phyloP scores from a whole-genome alignment of 1,140 invertebrate species.

The Orchestia grillus region DNA sequence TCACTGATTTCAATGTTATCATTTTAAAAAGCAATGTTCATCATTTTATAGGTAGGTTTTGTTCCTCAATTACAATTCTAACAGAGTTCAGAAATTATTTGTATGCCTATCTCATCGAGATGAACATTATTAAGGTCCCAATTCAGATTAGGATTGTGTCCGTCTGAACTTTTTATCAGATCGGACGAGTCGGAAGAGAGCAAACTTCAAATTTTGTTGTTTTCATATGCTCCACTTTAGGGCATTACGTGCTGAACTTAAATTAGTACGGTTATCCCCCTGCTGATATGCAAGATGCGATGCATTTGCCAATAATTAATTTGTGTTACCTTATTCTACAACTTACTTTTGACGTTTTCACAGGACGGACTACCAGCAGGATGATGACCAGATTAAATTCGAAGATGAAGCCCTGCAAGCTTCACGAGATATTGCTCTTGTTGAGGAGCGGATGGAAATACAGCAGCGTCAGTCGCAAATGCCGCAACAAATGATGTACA shows the following conservation, averaged over 20 bases:
- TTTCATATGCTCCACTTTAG: background rate
- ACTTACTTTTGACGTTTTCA: background rate
- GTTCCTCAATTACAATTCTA: no score
- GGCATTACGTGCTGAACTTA: no score
- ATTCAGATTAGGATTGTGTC: background rate
- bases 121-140: background rate
- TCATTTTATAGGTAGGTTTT: no score
- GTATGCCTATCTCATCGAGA: background rate
- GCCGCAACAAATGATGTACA: background rate
- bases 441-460: constrained; percentile 8
- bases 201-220: background rate
- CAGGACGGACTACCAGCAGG: constrained; percentile 37
- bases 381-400: constrained; percentile 29
- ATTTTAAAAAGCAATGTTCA: background rate
- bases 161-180: background rate
- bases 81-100: no score
- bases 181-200: background rate
- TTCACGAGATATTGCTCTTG: constrained; percentile 23
- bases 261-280: no score
- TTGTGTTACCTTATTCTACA: background rate
- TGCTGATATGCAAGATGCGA: background rate
- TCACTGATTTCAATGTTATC: background rate
- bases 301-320: background rate
- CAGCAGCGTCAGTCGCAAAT: background rate
- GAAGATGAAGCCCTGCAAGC: constrained; percentile 32